These are phyloP conservation scores for Popillia japonica DNA, from an alignment of 1,140 invertebrate genomes.

Conservation along the genomic window DNA sequence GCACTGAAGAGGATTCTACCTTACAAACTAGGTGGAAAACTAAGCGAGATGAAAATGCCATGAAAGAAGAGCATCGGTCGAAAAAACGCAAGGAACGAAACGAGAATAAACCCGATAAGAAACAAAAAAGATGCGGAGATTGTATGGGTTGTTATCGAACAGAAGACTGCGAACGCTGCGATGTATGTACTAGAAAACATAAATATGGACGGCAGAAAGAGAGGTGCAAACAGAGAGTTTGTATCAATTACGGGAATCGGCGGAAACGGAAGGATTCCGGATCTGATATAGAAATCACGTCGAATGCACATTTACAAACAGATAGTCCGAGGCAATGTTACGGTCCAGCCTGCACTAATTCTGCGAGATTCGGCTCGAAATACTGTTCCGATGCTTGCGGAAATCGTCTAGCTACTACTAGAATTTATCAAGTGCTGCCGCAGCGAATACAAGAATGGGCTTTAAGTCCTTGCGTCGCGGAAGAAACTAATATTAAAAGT, in stretches of 20 bases:
- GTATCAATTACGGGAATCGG: slow-evolving; percentile 60
- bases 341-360: slow-evolving; percentile 85
- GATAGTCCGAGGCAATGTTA: slow-evolving; percentile 82
- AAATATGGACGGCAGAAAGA: slow-evolving; percentile 81
- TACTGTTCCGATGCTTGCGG: slow-evolving; percentile 86
- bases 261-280: slow-evolving; percentile 56
- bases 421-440: slow-evolving; percentile 87
- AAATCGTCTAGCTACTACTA: slow-evolving; percentile 84
- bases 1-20: slow-evolving; percentile 81
- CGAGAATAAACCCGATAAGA: slow-evolving; percentile 56
- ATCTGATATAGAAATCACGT: slow-evolving; percentile 53
- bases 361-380: slow-evolving; percentile 68
- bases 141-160: slow-evolving; percentile 82
- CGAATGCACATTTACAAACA: slow-evolving; percentile 52
- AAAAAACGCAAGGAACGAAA: slow-evolving; percentile 62
- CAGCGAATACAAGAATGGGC: slow-evolving; percentile 95
- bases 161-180: slow-evolving; percentile 88
- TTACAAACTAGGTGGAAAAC: slow-evolving; percentile 83
- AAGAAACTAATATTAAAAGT: slow-evolving; percentile 69
- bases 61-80: slow-evolving; percentile 62
- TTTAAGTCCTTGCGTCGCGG: slow-evolving; percentile 85
- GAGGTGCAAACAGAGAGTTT: slow-evolving; percentile 71
- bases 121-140: slow-evolving; percentile 76
- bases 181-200: slow-evolving; percentile 80
- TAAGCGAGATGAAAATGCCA: slow-evolving; percentile 63